Evolutionary conservation across 1,140 invertebrate genomes (phyloP).

Genomic region (Lucilia cuprina): DNA sequence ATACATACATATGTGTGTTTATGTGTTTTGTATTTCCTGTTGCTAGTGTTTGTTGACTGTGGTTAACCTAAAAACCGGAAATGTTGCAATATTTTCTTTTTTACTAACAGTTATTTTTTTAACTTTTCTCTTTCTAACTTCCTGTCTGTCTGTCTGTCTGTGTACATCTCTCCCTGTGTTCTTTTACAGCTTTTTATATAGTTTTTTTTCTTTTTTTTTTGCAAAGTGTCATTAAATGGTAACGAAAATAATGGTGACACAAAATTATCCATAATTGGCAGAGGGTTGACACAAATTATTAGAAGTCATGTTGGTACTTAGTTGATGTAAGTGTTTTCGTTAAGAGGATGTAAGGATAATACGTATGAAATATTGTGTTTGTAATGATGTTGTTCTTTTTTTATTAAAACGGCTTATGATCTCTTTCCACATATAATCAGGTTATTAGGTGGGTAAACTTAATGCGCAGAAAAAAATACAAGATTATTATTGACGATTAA

Average conservation of each 20-base stretch:
- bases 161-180: neutral
- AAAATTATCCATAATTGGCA: constrained; percentile 6
- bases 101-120: neutral
- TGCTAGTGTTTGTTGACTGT: neutral
- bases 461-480: neutral
- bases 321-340: neutral
- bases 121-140: neutral
- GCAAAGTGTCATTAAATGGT: neutral
- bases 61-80: constrained; percentile 2
- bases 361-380: neutral
- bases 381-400: no score
- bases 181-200: no score
- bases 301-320: neutral
- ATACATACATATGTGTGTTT: neutral
- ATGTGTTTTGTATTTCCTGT: neutral
- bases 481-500: neutral
- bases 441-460: neutral
- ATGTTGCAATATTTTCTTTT: neutral
- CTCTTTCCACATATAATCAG: neutral
- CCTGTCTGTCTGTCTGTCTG: neutral
- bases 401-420: neutral
- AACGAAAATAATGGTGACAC: neutral
- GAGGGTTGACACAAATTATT: neutral
- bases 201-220: neutral
- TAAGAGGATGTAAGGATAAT: no score